These are phyloP conservation scores for Holothuria scabra DNA, from an alignment of 53 echinoderm and acorn worm genomes.

Conservation along the genomic window DNA sequence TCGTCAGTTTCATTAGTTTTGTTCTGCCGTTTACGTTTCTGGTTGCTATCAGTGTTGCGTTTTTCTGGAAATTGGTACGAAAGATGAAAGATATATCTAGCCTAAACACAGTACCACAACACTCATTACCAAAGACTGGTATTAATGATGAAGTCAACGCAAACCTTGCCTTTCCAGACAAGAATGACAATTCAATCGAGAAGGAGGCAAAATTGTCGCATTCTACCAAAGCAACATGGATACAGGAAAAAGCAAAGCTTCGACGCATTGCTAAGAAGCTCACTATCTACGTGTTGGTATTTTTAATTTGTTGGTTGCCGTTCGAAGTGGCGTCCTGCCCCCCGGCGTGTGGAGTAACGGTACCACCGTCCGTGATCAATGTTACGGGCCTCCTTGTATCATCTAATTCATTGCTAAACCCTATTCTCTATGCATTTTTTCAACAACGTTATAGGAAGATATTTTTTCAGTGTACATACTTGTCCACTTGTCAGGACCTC, in stretches of 20 bases:
- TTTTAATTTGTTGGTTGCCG: constrained; percentile 21
- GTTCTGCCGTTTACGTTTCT: constrained; percentile 2
- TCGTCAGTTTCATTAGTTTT: neutral
- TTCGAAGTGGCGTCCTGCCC: constrained; percentile 5
- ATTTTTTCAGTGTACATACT: neutral
- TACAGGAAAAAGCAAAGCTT: neutral
- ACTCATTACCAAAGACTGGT: neutral
- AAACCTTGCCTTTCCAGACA: too few species aligned
- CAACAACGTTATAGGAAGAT: constrained; percentile 4
- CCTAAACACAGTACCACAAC: neutral
- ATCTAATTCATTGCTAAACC: constrained; percentile 24
- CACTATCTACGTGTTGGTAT: neutral
- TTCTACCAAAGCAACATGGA: too few species aligned
- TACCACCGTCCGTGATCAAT: neutral
- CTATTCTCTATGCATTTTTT: constrained; percentile 29
- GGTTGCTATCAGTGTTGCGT: neutral
- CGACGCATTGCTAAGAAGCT: constrained; percentile 22
- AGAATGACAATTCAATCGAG: too few species aligned
- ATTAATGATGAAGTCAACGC: neutral
- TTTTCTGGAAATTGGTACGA: constrained; percentile 20
- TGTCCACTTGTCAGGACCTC: too few species aligned
- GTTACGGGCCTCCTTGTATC: neutral
- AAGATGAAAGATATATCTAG: constrained; percentile 1
- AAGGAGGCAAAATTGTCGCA: too few species aligned
- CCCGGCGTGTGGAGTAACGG: neutral